Evolutionary conservation across 2,888 invertebrate genomes (phyloP).

Genomic region (Malachius bipustulatus): DNA sequence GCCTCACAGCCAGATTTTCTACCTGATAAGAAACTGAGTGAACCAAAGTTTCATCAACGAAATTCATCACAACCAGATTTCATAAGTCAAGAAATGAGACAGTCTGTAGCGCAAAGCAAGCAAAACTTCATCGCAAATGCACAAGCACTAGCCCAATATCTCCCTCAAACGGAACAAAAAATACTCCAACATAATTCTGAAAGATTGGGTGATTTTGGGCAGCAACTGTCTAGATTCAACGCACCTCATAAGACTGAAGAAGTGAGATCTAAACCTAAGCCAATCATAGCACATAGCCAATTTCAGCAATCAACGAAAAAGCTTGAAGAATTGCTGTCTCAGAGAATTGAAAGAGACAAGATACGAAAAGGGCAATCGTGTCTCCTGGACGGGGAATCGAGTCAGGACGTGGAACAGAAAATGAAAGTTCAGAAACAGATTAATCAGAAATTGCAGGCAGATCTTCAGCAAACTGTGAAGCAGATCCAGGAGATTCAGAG

Average conservation of each 20-base stretch:
- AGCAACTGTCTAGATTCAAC: slow-evolving; percentile 9
- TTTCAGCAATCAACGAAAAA: slow-evolving; percentile 38
- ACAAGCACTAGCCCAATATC: slow-evolving; percentile 34
- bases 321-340: slow-evolving; percentile 36
- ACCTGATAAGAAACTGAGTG: slow-evolving; percentile 21
- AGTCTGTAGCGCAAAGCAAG: slow-evolving; percentile 24
- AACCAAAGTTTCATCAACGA: slow-evolving; percentile 28
- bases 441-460: slow-evolving; percentile 38
- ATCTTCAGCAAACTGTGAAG: slow-evolving; percentile 39
- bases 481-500: slow-evolving; percentile 40
- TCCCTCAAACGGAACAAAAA: slow-evolving; percentile 33
- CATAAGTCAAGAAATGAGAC: slow-evolving; percentile 20
- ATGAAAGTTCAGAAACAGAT: slow-evolving; percentile 36
- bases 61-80: slow-evolving; percentile 31
- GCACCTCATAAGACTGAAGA: slow-evolving; percentile 23
- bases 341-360: slow-evolving; percentile 34
- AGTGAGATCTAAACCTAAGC: slow-evolving; percentile 21
- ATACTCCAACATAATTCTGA: slow-evolving; percentile 22
- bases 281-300: slow-evolving; percentile 32
- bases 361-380: slow-evolving; percentile 25
- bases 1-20: slow-evolving; percentile 33
- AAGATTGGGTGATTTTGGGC: slow-evolving; percentile 17
- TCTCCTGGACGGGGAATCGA: slow-evolving; percentile 28
- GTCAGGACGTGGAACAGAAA: slow-evolving; percentile 33
- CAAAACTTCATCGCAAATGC: slow-evolving; percentile 31